A percentile compares a stretch with the other conserved stretches of the same genome.
Conservation (phyloP, 1,140 invertebrate genomes). For the Sycophila sp. region DNA sequence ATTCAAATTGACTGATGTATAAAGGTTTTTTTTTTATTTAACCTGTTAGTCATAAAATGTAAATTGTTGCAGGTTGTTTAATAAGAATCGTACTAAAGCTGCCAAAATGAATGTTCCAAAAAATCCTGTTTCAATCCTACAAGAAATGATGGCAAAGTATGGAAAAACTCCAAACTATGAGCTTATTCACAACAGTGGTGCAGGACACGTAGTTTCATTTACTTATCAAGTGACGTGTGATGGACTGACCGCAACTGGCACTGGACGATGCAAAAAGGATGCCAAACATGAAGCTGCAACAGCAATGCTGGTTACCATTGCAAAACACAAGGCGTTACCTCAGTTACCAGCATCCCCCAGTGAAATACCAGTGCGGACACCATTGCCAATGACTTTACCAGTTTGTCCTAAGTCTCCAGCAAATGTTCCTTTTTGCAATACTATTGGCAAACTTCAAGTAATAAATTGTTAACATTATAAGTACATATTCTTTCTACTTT, state of each 20-base stretch:
- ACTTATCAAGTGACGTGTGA: constrained; percentile 70
- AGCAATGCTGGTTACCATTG: constrained; percentile 66
- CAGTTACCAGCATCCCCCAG: constrained; percentile 54
- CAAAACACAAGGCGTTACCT: constrained; percentile 55
- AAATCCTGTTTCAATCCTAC: constrained; percentile 77
- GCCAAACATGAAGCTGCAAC: constrained; percentile 76
- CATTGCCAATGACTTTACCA: constrained; percentile 41
- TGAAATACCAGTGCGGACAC: constrained; percentile 49
- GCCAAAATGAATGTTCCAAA: constrained; percentile 58
- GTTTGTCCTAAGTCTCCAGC: constrained; percentile 37
- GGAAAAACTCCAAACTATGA: constrained; percentile 74
- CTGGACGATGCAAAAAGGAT: constrained; percentile 76
- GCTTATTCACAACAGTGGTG: constrained; percentile 75
- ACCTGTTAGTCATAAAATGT: too few relatives aligned
- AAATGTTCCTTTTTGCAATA: constrained; percentile 53
- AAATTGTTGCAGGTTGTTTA: too few relatives aligned
- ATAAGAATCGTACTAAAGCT: too few relatives aligned
- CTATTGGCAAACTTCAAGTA: constrained; percentile 58
- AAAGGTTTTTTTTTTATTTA: too few relatives aligned
- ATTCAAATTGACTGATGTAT: too few relatives aligned
- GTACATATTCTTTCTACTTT: background rate
- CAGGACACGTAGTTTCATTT: constrained; percentile 78
- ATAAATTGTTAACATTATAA: background rate
- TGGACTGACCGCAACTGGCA: constrained; percentile 64
- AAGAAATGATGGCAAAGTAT: constrained; percentile 76